These are phyloP conservation scores for Pontoporia blainvillei DNA, from an alignment of 2,113 vertebrate species.

Conservation along the genomic window DNA sequence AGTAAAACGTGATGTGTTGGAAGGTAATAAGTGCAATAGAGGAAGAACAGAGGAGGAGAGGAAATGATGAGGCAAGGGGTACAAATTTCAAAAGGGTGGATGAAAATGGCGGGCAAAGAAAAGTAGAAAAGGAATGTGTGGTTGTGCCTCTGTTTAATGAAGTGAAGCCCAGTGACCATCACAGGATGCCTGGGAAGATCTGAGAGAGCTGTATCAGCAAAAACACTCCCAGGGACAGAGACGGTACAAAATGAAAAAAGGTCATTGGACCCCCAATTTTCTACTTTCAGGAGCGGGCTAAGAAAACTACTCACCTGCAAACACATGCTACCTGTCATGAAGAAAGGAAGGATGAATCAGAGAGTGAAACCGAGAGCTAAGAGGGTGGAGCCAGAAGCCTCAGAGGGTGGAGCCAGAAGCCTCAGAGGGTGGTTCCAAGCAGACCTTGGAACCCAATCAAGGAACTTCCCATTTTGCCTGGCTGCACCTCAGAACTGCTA, in stretches of 20 bases:
- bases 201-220: neutral
- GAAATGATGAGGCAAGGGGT: neutral
- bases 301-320: neutral
- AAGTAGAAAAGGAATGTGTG: neutral
- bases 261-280: neutral
- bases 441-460: neutral
- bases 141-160: neutral
- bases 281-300: neutral
- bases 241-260: neutral
- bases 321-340: neutral
- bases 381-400: neutral
- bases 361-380: neutral
- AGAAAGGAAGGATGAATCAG: neutral
- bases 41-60: neutral
- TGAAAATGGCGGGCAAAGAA: neutral
- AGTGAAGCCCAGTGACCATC: neutral
- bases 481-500: neutral
- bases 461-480: neutral
- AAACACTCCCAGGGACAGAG: neutral
- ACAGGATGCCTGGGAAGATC: neutral
- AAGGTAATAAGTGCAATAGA: neutral
- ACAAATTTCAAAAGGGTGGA: neutral
- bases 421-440: too few relatives aligned
- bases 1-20: neutral
- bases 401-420: neutral